phyloP scores from a whole-genome alignment of 2,797 vertebrate genomes.

The Poecilia velifera region DNA sequence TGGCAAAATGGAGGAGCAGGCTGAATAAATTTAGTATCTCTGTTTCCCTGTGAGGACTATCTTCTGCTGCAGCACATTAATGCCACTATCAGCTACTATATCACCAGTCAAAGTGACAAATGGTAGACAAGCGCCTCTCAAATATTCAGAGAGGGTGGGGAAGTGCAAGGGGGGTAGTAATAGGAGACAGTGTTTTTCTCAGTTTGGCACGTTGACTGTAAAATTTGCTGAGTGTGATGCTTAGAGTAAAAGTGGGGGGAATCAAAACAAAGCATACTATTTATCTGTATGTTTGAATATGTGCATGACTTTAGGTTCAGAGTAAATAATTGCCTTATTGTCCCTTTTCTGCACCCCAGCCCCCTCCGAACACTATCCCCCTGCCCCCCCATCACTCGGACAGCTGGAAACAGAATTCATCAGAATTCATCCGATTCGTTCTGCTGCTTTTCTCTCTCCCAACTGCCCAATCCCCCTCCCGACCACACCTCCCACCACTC shows the following conservation, averaged over 20 bases:
- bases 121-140: conserved; percentile 77
- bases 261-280: conserved; percentile 33
- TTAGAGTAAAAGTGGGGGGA: conserved; percentile 23
- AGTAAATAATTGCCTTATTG: conserved; percentile 80
- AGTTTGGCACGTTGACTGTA: conserved; percentile 48
- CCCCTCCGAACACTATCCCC: neutral
- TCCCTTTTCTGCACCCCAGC: conserved; percentile 54
- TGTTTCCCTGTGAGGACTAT: conserved; percentile 66
- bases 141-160: conserved; percentile 72
- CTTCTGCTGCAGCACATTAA: conserved; percentile 71
- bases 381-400: conserved; percentile 73
- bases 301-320: conserved; percentile 71
- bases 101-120: conserved; percentile 82
- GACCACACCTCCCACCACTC: conserved; percentile 54
- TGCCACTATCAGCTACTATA: conserved; percentile 80
- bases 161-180: conserved; percentile 50
- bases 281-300: conserved; percentile 57
- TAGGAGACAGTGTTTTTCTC: conserved; percentile 60
- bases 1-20: conserved; percentile 55
- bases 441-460: conserved; percentile 82
- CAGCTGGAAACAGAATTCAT: conserved; percentile 86
- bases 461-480: conserved; percentile 66
- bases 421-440: conserved; percentile 88
- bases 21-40: conserved; percentile 65
- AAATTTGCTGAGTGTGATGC: conserved; percentile 34